Evolutionary conservation across 2,113 vertebrate species (phyloP), one percentile per base, ranked within the genome.

Genomic region (Cepphus grylle): DNA sequence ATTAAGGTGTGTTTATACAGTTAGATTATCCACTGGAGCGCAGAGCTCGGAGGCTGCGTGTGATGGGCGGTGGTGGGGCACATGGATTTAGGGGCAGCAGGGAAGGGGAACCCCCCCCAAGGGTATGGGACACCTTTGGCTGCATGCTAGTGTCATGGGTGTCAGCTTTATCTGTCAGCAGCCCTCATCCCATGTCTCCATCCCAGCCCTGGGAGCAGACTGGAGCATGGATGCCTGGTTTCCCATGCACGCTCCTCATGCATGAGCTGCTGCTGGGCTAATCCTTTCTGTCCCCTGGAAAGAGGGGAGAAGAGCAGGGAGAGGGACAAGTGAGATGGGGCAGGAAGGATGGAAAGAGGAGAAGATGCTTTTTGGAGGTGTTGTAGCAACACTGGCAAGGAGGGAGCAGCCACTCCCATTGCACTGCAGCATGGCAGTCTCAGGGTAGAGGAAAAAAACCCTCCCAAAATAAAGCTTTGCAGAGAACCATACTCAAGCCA

Each of bases 181-280:
- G 19, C 32, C 42, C 34, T 73, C 21, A 26, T 7, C 21, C 42
- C 34, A 2, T 11, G 15, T 40, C 52, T 82, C 52, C 42, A 34
- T 42, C 45, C 45, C 53, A 66, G 47, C 23, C 43, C 11, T 0
- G 0, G 26, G 34, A 49, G 27, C 36, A 62, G 67, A 66, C 22
- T 25, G n/a, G 52, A 71, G 42, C 30, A 8, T 0, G 4, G 82
- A 40, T 32, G 18, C 16, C 30, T 4, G 1, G 20, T 66, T 63
- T 55, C 23, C 29, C 3, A 0, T 5, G 8, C 47, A 7, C 3
- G 0, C 3, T 40, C 30, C 58, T 61, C 23, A 15, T 0, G 3
- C 43, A 47, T 21, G 59, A 66, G 52, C 25, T 83, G 23, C 11
- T 3, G 5, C 22, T 70, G 43, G 6, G 72, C 53, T 77, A 12